Conservation (phyloP, 2,797 vertebrate species). For the Karalla daura region DNA sequence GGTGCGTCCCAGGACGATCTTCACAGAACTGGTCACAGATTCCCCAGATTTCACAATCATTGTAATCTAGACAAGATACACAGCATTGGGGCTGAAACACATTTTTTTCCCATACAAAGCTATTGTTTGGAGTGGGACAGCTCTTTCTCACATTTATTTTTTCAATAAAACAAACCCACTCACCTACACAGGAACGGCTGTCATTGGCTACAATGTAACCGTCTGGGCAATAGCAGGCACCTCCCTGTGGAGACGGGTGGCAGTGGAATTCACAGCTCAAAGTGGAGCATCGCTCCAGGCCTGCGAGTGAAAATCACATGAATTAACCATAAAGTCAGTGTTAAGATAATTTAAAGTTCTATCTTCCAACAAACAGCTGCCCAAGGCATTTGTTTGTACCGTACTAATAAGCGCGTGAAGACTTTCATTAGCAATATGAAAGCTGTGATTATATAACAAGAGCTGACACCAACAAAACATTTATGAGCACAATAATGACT, state of each 20-base stretch:
- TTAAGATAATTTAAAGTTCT: neutral
- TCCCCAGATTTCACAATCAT: conserved; percentile 85
- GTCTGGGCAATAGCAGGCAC: conserved; percentile 81
- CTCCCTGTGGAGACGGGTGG: conserved; percentile 80
- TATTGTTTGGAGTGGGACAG: neutral
- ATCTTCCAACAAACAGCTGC: too few species aligned
- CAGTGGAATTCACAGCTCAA: conserved; percentile 82
- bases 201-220: conserved; percentile 82
- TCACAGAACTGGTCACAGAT: conserved; percentile 86
- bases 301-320: conserved; percentile 49
- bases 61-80: conserved; percentile 76
- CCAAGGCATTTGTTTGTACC: too few species aligned
- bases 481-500: too few species aligned
- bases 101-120: neutral
- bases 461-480: too few species aligned
- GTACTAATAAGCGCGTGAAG: too few species aligned
- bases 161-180: too few species aligned
- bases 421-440: too few species aligned
- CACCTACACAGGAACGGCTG: conserved; percentile 82
- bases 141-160: too few species aligned
- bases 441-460: too few species aligned
- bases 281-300: conserved; percentile 74
- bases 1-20: conserved; percentile 80
- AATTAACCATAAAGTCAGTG: neutral
- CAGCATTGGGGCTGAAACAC: too few species aligned